Evolutionary conservation across 2,888 invertebrate species (phyloP).

Genomic region (Drosophila infuscata): DNA sequence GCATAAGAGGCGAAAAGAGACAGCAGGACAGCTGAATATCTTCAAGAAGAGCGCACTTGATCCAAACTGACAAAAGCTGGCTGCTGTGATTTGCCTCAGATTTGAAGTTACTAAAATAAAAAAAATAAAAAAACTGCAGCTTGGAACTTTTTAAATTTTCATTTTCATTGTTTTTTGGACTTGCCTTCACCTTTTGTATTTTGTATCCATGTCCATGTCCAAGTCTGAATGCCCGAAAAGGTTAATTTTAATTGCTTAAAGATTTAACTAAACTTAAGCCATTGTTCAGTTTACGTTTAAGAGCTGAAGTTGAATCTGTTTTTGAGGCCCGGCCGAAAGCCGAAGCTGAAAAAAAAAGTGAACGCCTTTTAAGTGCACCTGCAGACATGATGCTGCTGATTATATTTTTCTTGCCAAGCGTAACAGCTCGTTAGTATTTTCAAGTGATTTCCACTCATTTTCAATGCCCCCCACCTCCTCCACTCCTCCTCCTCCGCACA

Average conservation of each 20-base stretch:
- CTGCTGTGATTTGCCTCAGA: conserved; percentile 25
- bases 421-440: conserved; percentile 81
- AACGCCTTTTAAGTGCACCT: conserved; percentile 81
- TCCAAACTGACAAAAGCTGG: conserved; percentile 61
- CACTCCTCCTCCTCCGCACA: neutral
- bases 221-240: conserved; percentile 53
- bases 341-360: conserved; percentile 54
- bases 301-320: neutral
- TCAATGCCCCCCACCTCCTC: conserved; percentile 34
- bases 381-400: conserved; percentile 82
- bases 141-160: conserved; percentile 5
- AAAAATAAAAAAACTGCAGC: conserved; percentile 7
- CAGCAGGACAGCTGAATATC: neutral
- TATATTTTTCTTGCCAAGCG: conserved; percentile 81
- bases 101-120: neutral
- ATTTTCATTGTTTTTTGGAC: conserved; percentile 24
- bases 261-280: conserved; percentile 34
- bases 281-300: conserved; percentile 57
- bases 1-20: neutral
- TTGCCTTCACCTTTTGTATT: conserved; percentile 38
- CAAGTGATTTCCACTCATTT: conserved; percentile 81
- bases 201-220: conserved; percentile 20
- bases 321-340: conserved; percentile 1
- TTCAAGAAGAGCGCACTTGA: conserved; percentile 15
- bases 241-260: conserved; percentile 78